Conservation (phyloP, 2,888 invertebrate genomes). For the Pardosa pseudoannulata region DNA sequence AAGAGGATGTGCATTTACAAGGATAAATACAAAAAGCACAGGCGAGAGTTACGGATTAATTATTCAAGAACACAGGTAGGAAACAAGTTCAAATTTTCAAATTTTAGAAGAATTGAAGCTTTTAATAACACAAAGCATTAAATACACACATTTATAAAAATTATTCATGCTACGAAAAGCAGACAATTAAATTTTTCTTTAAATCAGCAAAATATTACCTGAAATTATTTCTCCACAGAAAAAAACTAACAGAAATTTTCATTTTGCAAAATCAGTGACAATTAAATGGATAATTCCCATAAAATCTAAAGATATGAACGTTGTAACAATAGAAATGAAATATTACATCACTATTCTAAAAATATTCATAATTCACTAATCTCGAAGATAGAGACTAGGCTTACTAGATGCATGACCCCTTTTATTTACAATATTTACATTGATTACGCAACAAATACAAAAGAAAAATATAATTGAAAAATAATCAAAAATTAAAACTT, state of each 20-base stretch:
- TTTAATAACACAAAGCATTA: no score
- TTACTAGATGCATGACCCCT: constrained; percentile 45
- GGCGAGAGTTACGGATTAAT: background rate
- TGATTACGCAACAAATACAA: background rate
- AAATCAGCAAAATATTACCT: no score
- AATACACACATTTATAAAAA: no score
- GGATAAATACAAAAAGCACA: background rate
- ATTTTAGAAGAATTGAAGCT: no score
- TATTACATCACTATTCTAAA: constrained; percentile 31
- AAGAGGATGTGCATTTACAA: background rate
- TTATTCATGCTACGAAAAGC: no score
- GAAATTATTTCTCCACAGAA: background rate
- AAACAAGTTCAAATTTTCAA: no score
- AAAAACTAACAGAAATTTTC: no score
- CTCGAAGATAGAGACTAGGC: constrained; percentile 29
- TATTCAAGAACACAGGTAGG: background rate
- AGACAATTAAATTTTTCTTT: background rate
- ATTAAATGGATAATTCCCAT: no score
- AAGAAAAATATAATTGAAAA: background rate
- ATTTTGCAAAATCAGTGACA: no score
- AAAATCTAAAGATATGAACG: background rate
- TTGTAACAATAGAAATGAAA: background rate
- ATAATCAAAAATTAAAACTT: constrained; percentile 1
- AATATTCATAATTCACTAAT: constrained; percentile 18
- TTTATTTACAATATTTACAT: constrained; percentile 7